Base-by-base conservation (phyloP, 1,140 invertebrate genomes). In the Aporrectodea caliginosa region DNA sequence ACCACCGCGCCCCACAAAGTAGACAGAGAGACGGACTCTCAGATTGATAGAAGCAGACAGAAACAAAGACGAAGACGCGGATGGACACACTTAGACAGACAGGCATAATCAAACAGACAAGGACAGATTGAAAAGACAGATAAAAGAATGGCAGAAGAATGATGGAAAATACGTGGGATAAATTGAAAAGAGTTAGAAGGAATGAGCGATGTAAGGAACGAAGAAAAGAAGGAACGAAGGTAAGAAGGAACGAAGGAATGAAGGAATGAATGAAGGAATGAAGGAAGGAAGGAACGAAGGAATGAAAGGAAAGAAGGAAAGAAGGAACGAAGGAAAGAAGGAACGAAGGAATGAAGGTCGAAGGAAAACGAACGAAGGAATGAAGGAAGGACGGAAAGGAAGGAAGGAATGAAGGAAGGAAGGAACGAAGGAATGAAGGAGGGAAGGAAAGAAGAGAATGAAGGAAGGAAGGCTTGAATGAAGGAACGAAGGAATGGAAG, bases 221-320 rank as follows among this genome's bases (percentile, higher is more conserved):
- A 27, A 27, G 12, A n/a, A 33, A 33, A 32, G 27, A 74, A 14
- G 27, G 33, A 33, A 74, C 12, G 71, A 73, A 74, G 2, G 73
- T 32, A 0, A 32, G 73, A 74, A 74, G 31, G 73, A 74, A 0
- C 35, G 30, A 74, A 74, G 1, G 73, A 74, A 0, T 74, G 73
- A 74, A 74, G 31, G 73, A 73, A 73, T 73, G 71, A 73, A 73
- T 73, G 71, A 73, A 73, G 16, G 71, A 73, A 73, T 73, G 71
- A 73, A 73, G 16, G 71, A 73, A 73, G 12, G 29, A 73, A 73
- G 12, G 71, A 73, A 73, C 29, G 71, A 73, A 73, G 12, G 71
- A 73, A 73, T 30, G 71, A 73, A 73, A 74, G 31, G 73, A 74
- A 29, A 32, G 73, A 33, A 74, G 0, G 73, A 74, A 0, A 32